Evolutionary conservation across 2,797 vertebrate species (phyloP), one percentile per base, ranked within the genome.

Genomic region (Syngnathus acus): DNA sequence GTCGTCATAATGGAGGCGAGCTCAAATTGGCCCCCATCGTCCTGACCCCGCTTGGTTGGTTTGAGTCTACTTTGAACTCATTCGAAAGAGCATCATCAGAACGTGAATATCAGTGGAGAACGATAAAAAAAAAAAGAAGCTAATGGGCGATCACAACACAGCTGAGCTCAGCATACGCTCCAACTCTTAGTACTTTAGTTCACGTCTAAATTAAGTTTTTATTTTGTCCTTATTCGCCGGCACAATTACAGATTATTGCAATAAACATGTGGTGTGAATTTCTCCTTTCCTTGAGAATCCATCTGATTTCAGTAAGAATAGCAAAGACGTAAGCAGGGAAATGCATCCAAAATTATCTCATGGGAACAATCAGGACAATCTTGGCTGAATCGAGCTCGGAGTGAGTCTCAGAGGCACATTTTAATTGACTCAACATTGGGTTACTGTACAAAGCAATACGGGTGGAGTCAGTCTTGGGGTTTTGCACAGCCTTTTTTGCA

Each of bases 11-110:
- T 71, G 69, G 75, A 83, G 70, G 65, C 6, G 0, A 74, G 68
- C 77, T 77, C 64, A 80, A 84, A 87, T 85, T 74, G 84, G 71
- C 66, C 57, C 55, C 55, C 6, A 58, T 58, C 32, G 14, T 58
- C 26, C 14, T 16, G 14, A 3, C 32, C 55, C 53, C 68, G 32
- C 4, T 4, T 32, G 32, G 32, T 32, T 32, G 32, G 32, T 32
- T 32, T 32, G 32, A 32, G 32, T 32, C 32, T 32, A 32, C 32
- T 32, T 32, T 32, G 32, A 51, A 21, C 50, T 7, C 9, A 7
- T 53, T 53, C 21, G 50, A n/a, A 53, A 21, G n/a, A 10, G 3
- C 3, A 11, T 53, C n/a, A 23, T 21, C 8, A 3, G 3, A 53
- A 53, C 1, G 50, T 53, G n/a, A 53, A 53, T 53, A 53, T 53